Conservation (phyloP, 2,113 vertebrate genomes). For the Nyctereutes procyonoides region DNA sequence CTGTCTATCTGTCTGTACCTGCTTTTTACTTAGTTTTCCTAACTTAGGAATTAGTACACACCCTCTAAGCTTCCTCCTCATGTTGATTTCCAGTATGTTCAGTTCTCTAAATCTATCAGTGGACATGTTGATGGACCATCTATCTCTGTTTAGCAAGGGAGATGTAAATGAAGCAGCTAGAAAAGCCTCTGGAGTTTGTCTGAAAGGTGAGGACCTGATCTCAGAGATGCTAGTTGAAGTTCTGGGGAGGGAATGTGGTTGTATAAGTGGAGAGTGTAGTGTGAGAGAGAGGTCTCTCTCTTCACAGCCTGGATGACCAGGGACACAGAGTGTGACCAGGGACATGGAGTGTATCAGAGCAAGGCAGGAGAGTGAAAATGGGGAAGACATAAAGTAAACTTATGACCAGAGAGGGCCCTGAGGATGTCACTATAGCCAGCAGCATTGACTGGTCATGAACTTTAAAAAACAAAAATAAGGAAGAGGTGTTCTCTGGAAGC, state of each 20-base stretch:
- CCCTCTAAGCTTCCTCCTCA: neutral
- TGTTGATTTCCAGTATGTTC: neutral
- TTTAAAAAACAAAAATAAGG: neutral
- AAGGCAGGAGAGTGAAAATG: neutral
- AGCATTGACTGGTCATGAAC: neutral
- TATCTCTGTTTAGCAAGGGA: neutral
- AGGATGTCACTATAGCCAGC: neutral
- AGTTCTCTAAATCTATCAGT: neutral
- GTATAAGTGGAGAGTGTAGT: rapidly evolving
- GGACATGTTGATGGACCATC: neutral
- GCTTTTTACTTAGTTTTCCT: neutral
- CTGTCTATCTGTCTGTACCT: neutral
- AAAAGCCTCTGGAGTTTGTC: neutral
- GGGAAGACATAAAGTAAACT: rapidly evolving
- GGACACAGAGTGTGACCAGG: neutral
- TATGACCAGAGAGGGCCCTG: neutral
- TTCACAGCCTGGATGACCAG: too few species aligned
- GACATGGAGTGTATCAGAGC: too few species aligned
- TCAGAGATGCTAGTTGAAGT: rapidly evolving
- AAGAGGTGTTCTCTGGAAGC: neutral
- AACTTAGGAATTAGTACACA: neutral
- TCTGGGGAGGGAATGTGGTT: too few species aligned
- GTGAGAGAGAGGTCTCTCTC: too few species aligned
- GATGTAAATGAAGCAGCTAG: neutral
- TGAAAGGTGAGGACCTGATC: neutral